Evolutionary conservation across 2,797 vertebrate genomes (phyloP).

Genomic region (Anguilla marmorata): DNA sequence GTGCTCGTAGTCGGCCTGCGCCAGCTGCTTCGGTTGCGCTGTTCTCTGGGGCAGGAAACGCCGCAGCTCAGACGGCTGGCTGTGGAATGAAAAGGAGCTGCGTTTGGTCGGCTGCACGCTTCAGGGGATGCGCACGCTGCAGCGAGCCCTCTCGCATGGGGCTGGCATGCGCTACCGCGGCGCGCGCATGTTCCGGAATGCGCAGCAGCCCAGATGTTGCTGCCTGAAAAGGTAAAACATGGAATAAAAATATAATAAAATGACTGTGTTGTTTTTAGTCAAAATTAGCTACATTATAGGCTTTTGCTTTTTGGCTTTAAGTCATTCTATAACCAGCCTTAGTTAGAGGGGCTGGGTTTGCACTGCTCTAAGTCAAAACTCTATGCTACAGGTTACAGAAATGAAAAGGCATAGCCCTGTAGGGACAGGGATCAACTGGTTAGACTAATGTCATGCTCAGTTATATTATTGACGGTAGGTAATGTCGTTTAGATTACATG

Average conservation of each 20-base stretch:
- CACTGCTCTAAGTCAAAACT: slow-evolving; percentile 23
- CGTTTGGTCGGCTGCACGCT: not conserved
- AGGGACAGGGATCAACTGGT: too few species aligned
- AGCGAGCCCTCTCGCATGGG: not conserved
- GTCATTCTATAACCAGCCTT: too few species aligned
- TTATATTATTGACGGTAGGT: too few species aligned
- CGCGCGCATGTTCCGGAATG: too few species aligned
- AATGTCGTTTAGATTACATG: too few species aligned
- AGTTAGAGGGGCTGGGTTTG: not conserved
- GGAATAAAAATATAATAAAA: too few species aligned
- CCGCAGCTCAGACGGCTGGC: not conserved
- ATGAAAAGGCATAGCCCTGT: not conserved
- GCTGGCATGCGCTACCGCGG: too few species aligned
- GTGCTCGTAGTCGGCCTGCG: too few species aligned
- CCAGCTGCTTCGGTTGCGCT: not conserved
- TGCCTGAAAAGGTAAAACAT: too few species aligned
- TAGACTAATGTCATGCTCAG: too few species aligned
- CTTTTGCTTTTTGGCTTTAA: not conserved
- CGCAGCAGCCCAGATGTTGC: too few species aligned
- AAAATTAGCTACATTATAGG: not conserved
- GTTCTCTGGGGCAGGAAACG: not conserved
- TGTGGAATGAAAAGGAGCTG: not conserved
- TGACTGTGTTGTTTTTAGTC: too few species aligned
- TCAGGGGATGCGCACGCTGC: not conserved
- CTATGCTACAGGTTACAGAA: not conserved